These are phyloP conservation scores for Odontesthes bonariensis DNA, from an alignment of 2,113 vertebrate species.

Conservation along the genomic window DNA sequence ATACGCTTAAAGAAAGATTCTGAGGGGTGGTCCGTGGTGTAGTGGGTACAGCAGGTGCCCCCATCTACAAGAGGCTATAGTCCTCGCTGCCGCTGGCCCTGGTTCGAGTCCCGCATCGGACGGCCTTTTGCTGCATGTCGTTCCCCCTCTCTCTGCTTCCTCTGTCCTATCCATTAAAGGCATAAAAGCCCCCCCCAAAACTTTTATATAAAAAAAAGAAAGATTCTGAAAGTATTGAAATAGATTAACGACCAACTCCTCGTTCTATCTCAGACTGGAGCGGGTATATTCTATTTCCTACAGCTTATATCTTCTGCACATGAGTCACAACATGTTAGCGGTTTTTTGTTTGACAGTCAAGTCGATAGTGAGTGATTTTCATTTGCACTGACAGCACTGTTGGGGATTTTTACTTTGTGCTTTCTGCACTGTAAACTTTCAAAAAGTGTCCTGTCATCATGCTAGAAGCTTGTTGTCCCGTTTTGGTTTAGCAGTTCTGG, in stretches of 20 bases:
- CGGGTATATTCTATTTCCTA: constrained; percentile 8
- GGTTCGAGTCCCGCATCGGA: too few species aligned
- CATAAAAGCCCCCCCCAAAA: too few species aligned
- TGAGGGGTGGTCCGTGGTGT: too few species aligned
- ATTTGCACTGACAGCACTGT: constrained; percentile 26
- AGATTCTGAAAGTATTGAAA: constrained; percentile 4
- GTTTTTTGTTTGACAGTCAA: constrained; percentile 44
- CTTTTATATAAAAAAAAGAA: too few species aligned
- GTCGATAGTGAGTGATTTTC: constrained; percentile 12
- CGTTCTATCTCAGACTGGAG: constrained; percentile 14
- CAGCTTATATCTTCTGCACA: constrained; percentile 17
- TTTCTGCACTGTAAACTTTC: background rate
- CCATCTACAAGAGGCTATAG: too few species aligned
- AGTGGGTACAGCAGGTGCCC: too few species aligned
- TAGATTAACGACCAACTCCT: constrained; percentile 10
- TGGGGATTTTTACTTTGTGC: background rate
- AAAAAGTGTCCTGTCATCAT: background rate
- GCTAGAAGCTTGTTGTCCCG: constrained; percentile 9
- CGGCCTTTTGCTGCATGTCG: too few species aligned
- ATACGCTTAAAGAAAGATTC: constrained; percentile 10
- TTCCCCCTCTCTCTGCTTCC: too few species aligned
- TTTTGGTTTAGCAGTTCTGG: constrained; percentile 2
- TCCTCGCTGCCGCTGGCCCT: too few species aligned
- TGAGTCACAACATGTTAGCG: constrained; percentile 8
- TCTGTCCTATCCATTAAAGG: too few species aligned